Evolutionary conservation across 1,140 invertebrate species (phyloP).

Genomic region (Drosophila novamexicana): DNA sequence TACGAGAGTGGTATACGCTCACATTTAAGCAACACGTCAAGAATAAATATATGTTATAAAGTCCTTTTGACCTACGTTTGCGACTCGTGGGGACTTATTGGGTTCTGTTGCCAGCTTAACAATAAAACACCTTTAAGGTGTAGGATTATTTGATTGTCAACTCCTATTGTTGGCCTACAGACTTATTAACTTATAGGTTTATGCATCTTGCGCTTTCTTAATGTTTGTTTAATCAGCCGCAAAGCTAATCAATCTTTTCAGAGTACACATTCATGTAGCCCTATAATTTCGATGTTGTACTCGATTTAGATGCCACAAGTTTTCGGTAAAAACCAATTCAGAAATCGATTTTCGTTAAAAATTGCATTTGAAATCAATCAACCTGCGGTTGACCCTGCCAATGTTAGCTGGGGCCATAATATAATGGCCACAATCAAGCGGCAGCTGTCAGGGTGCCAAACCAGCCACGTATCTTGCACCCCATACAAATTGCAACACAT

Average conservation of each 20-base stretch:
- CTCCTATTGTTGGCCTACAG: no score
- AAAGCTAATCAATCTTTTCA: background rate
- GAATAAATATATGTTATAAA: no score
- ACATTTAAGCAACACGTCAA: no score
- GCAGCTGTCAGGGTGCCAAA: conserved; percentile 31
- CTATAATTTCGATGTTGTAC: background rate
- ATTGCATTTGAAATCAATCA: conserved; percentile 76
- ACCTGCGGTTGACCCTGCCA: conserved; percentile 73
- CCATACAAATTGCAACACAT: conserved; percentile 50
- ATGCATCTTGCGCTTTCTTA: no score
- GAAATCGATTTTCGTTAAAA: conserved; percentile 13
- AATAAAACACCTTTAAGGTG: no score
- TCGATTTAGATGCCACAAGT: background rate
- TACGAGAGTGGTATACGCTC: no score
- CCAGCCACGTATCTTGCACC: conserved; percentile 8
- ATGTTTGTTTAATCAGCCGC: background rate
- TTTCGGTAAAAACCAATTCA: background rate
- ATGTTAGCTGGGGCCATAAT: conserved; percentile 48
- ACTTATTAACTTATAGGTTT: no score
- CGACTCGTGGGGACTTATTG: no score
- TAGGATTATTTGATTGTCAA: no score
- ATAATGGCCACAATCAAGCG: conserved; percentile 42
- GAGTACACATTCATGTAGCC: background rate
- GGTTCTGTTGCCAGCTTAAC: no score
- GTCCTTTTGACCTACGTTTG: no score